A percentile compares a stretch with the other conserved stretches of the same genome.
Evolutionary conservation across 2,888 invertebrate species (phyloP).

Genomic region (Microctonus aethiopoides): DNA sequence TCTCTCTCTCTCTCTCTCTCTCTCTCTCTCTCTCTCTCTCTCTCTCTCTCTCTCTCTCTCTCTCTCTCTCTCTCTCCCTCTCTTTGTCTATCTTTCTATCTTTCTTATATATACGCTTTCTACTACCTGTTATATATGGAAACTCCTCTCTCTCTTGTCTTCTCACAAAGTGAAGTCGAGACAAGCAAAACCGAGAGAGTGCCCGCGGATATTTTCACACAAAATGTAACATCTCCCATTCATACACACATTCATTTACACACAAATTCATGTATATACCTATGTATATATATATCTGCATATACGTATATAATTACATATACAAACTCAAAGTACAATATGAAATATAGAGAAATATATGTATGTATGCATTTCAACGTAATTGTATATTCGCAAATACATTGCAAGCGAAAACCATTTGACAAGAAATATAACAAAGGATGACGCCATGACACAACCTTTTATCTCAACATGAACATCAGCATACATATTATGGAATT

Average conservation of each 20-base stretch:
- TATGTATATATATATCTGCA: neutral
- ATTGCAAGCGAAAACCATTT: neutral
- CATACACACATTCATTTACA: slow-evolving; percentile 19
- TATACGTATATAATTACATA: neutral
- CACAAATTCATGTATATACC: slow-evolving; percentile 13
- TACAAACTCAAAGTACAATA: neutral
- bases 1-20: too few species aligned
- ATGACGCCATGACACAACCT: slow-evolving; percentile 1
- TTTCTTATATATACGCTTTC: neutral
- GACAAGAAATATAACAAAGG: slow-evolving; percentile 9
- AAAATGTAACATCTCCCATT: slow-evolving; percentile 30
- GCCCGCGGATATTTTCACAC: slow-evolving; percentile 35
- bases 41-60: neutral
- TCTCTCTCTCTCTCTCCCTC: too few species aligned
- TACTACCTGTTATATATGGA: slow-evolving; percentile 30
- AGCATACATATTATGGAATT: neutral
- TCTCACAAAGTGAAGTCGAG: slow-evolving; percentile 8
- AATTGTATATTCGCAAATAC: neutral
- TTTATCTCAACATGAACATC: neutral
- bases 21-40: too few species aligned
- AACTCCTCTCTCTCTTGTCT: neutral
- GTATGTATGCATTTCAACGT: neutral
- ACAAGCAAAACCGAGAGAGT: slow-evolving; percentile 29
- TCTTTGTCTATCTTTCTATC: too few species aligned
- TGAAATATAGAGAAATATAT: neutral